phyloP scores from a whole-genome alignment of 2,888 invertebrate genomes.

The Pedicia rivosa region DNA sequence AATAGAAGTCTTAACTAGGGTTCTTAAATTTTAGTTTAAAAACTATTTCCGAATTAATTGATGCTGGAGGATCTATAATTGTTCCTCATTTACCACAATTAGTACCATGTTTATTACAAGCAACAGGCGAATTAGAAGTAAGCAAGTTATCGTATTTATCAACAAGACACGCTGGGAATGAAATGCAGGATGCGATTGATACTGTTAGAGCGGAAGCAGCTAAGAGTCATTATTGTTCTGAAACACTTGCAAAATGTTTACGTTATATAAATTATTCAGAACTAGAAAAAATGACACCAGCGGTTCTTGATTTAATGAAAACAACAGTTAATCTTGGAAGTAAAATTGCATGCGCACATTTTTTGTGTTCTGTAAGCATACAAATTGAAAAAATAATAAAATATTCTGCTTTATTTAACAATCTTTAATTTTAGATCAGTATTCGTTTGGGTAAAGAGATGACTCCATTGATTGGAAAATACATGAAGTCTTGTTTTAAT shows the following conservation, averaged over 20 bases:
- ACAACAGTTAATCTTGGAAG: conserved; percentile 68
- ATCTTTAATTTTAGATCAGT: too few species aligned
- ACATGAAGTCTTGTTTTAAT: conserved; percentile 39
- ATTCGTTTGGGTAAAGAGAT: conserved; percentile 36
- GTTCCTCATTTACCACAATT: conserved; percentile 67
- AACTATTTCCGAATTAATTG: conserved; percentile 73
- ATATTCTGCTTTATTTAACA: background rate
- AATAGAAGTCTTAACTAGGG: background rate
- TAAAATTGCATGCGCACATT: conserved; percentile 66
- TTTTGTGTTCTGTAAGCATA: conserved; percentile 52
- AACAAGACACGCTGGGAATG: conserved; percentile 47
- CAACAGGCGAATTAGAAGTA: conserved; percentile 76
- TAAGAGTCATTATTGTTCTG: conserved; percentile 73
- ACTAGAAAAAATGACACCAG: conserved; percentile 64
- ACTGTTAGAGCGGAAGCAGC: conserved; percentile 65
- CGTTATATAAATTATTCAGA: conserved; percentile 60
- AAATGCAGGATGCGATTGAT: conserved; percentile 61
- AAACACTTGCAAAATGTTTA: conserved; percentile 53
- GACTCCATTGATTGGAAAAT: conserved; percentile 40
- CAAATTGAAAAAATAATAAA: conserved; percentile 17
- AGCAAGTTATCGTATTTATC: conserved; percentile 65
- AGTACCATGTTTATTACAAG: conserved; percentile 69
- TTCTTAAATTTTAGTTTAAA: conserved; percentile 44
- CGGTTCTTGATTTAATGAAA: conserved; percentile 65
- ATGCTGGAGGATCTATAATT: conserved; percentile 59